These are phyloP conservation scores for Lepidochitona cinerea DNA, from an alignment of 2,888 invertebrate genomes.

Conservation along the genomic window DNA sequence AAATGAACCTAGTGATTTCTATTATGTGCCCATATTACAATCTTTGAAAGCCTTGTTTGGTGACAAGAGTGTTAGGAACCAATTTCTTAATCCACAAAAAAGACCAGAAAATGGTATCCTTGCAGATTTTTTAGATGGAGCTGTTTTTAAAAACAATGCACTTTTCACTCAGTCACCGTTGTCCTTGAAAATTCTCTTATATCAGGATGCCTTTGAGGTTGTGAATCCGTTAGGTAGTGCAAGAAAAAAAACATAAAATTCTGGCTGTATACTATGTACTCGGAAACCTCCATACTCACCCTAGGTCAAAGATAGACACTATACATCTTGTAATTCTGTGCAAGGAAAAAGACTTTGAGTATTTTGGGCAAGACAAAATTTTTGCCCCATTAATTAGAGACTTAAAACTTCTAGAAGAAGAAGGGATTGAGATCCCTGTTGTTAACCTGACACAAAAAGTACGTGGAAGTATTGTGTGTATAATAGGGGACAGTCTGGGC, in stretches of 20 bases:
- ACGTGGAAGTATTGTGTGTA: not conserved
- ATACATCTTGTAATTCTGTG: not conserved
- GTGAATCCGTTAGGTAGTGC: conserved; percentile 4
- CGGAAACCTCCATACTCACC: not conserved
- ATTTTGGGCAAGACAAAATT: not conserved
- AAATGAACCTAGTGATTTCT: not conserved
- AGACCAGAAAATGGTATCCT: not conserved
- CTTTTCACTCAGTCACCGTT: not conserved
- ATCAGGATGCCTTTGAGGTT: conserved; percentile 5
- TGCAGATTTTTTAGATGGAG: not conserved
- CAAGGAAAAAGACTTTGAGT: not conserved
- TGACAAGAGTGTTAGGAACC: not conserved
- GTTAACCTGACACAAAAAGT: not conserved
- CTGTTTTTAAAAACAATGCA: not conserved
- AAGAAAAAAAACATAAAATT: conserved; percentile 2
- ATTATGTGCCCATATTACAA: conserved; percentile 14
- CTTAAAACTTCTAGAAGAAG: not conserved
- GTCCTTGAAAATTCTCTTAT: not conserved
- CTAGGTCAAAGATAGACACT: not conserved
- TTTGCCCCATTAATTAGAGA: not conserved
- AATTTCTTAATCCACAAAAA: not conserved
- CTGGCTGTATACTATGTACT: not conserved
- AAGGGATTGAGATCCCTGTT: not conserved
- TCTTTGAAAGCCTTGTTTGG: not conserved
- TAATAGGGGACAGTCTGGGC: conserved; percentile 10